Evolutionary conservation across 1,140 invertebrate species (phyloP).

Genomic region (Ylistrum balloti): DNA sequence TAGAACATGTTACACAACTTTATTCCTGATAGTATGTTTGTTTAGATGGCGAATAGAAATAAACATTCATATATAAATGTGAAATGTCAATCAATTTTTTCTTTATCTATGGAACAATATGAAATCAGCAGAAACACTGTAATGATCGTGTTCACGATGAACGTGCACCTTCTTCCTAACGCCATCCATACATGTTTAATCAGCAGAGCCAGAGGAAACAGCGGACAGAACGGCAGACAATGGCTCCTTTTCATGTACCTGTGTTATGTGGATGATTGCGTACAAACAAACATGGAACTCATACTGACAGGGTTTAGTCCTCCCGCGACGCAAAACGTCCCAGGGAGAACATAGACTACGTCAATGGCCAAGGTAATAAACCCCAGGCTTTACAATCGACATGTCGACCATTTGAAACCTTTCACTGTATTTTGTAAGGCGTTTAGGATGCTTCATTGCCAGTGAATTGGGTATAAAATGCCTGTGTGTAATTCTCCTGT

Average conservation of each 20-base stretch:
- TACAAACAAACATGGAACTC: neutral
- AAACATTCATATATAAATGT: neutral
- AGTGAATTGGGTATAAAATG: neutral
- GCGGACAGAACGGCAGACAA: neutral
- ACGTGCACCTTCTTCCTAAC: neutral
- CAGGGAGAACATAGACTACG: neutral
- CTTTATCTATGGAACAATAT: neutral
- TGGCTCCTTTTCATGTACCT: neutral
- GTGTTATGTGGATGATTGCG: neutral
- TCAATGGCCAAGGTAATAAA: neutral
- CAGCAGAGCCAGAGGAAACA: neutral
- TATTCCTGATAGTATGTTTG: neutral
- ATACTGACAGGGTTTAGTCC: neutral
- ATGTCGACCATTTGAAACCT: neutral
- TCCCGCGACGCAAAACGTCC: neutral
- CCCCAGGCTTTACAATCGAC: neutral
- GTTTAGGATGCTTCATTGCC: neutral
- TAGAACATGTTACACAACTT: no score
- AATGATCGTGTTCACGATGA: neutral
- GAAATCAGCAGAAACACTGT: neutral
- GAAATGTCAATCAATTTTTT: neutral
- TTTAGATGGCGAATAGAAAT: neutral
- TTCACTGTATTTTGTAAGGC: neutral
- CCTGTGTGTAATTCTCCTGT: neutral
- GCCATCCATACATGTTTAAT: conserved; percentile 5